Evolutionary conservation across 2,888 invertebrate species (phyloP), one percentile per base, ranked within the genome.

Genomic region (Ormyrus rosae): DNA sequence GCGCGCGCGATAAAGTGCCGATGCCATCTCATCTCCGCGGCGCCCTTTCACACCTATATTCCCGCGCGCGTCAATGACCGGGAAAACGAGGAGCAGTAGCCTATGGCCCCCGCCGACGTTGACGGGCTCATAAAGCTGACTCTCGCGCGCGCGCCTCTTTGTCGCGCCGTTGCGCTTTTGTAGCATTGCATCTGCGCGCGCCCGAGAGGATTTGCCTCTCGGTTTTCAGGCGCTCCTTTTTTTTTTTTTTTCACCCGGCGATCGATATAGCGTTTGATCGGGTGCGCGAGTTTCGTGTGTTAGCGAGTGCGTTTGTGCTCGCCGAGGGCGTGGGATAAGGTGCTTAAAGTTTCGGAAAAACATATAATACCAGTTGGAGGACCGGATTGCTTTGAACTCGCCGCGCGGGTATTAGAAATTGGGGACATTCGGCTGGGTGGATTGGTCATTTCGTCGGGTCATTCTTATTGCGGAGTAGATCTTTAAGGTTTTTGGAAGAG

Each of bases 101-200:
- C 46, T 1, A 11, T 0, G 34, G 6, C 61, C 6, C 19, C 6
- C 19, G 6, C 34, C 34, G 6, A 34, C 61, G 34, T 61, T 61
- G 61, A 61, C 61, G 34, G 61, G 61, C 34, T 61, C 61, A 8
- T 61, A 61, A 61, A 61, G 61, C 61, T 53, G 8, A 34, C 34
- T 34, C 61, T 10, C 58, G 58, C 53, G 53, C 58, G 58, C 53
- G 53, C n/a, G n/a, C 34, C 61, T n/a, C 61, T 61, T 58, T 53
- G 53, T 53, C 53, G 53, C 34, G 53, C 19, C 61, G 61, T 61
- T 58, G 61, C 19, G 6, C 61, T 61, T 61, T 61, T 61, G 61
- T 61, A 61, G 19, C 9, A 34, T 34, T 61, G 34, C 61, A 61
- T 61, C 61, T 61, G 61, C 61, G 5, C 53, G 53, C 13, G 13